Evolutionary conservation across 1,140 invertebrate genomes (phyloP).

Genomic region (Philotrypesis tridentata): DNA sequence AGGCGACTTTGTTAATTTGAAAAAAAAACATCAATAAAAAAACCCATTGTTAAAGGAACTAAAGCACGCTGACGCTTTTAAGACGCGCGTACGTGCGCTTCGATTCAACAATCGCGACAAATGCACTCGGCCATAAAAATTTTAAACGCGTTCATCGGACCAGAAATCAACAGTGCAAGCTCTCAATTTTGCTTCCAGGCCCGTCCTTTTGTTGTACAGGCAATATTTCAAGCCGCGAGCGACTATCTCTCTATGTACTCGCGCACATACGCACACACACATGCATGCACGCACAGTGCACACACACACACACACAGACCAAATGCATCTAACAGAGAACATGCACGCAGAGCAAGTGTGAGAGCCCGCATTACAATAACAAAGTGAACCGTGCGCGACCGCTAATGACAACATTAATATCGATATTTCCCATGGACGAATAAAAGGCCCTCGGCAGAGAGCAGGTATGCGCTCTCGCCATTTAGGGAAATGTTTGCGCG

Average conservation of each 20-base stretch:
- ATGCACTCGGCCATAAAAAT: not conserved
- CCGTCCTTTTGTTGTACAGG: not conserved
- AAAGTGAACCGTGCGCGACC: conserved; percentile 20
- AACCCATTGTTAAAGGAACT: not conserved
- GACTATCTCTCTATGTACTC: not conserved
- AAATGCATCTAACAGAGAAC: not conserved
- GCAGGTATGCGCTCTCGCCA: not conserved
- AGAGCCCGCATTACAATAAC: conserved; percentile 9
- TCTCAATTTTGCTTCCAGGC: not conserved
- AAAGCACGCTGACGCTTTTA: not conserved
- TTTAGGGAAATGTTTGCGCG: conserved; percentile 34
- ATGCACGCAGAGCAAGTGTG: not conserved
- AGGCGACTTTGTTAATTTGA: not conserved
- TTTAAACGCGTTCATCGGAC: conserved; percentile 1
- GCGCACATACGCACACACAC: not conserved
- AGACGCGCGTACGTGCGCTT: not conserved
- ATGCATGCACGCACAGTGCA: not conserved
- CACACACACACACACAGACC: not conserved
- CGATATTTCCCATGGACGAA: conserved; percentile 18
- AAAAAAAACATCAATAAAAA: not conserved
- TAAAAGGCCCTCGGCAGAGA: conserved; percentile 7
- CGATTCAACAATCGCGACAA: not conserved
- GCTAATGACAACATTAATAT: conserved; percentile 32
- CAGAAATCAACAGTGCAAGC: not conserved
- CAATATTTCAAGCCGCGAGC: not conserved